A percentile compares a stretch with the other conserved stretches of the same genome.
These are phyloP conservation scores for Loris lydekkerianus DNA, from an alignment of 2,797 vertebrate genomes.

Conservation along the genomic window DNA sequence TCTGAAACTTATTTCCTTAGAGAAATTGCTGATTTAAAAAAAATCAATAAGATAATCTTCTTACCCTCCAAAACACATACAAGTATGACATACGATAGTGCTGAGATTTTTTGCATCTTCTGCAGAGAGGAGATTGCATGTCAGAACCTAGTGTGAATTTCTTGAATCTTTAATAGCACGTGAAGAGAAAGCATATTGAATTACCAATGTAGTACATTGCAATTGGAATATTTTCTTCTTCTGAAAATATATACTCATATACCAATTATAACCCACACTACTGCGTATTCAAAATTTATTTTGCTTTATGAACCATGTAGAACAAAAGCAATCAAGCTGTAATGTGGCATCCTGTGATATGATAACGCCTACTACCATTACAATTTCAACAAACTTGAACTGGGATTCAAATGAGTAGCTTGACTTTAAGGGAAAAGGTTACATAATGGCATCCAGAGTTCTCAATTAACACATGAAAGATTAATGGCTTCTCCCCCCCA, in stretches of 20 bases:
- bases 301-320: slow-evolving; percentile 51
- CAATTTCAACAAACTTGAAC: slow-evolving; percentile 50
- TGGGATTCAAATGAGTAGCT: neutral
- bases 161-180: neutral
- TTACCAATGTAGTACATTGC: neutral
- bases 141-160: neutral
- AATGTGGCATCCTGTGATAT: neutral
- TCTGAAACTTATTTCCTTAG: slow-evolving; percentile 18
- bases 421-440: slow-evolving; percentile 61
- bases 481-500: slow-evolving; percentile 10
- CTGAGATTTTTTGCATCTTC: neutral
- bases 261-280: slow-evolving; percentile 3
- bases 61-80: neutral
- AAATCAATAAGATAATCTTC: neutral
- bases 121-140: neutral
- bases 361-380: slow-evolving; percentile 56
- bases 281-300: slow-evolving; percentile 39
- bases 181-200: slow-evolving; percentile 16
- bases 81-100: neutral
- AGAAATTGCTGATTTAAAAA: neutral
- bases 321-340: slow-evolving; percentile 20
- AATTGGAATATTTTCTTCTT: slow-evolving; percentile 28
- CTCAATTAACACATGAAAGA: slow-evolving; percentile 72
- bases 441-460: slow-evolving; percentile 50
- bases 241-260: slow-evolving; percentile 36